Evolutionary conservation across 2,113 vertebrate species (phyloP), one percentile per base, ranked within the genome.

Genomic region (Proteles cristata): DNA sequence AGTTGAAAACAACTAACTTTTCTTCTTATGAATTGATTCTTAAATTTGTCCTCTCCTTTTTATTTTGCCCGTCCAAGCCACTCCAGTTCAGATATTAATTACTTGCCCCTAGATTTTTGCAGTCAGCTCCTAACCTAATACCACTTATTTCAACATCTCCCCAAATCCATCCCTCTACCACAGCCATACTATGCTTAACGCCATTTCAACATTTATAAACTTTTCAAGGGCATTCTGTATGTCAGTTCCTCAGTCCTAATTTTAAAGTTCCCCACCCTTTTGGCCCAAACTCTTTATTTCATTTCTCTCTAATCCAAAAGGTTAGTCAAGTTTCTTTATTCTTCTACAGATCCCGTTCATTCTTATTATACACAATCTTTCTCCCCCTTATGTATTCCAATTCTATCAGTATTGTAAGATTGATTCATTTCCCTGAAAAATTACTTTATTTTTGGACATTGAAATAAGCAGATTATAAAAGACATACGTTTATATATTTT

Each of bases 401-500:
- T 79, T 50, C 69, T 79, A 61, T 0, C 10, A 45, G 5, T 83
- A 16, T 93, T 69, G 82, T 53, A 94, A 94, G 11, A 90, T 14
- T 68, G 33, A 65, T 76, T 82, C 45, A 76, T 61, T 92, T 94
- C 31, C 63, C 55, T 93, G 11, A 82, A 86, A 31, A 92, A 50
- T 31, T 25, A 0, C 61, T 93, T 90, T 87, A n/a, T 25, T 95
- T 83, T 50, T 45, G 11, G 12, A 69, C 69, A 45, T 50, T 92
- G 2, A 97, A 89, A 68, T 53, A 73, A 88, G 50, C 65, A 23
- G 31, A 69, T 83, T 82, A 88, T 86, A 68, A 88, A 79, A 85
- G 4, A 71, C 39, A 73, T 4, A 71, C 55, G 7, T 33, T 19
- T 53, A 21, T 17, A 43, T 88, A 68, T 71, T 39, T 85, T 73